Evolutionary conservation across 2,113 vertebrate genomes (phyloP).

Genomic region (Pipra filicauda): DNA sequence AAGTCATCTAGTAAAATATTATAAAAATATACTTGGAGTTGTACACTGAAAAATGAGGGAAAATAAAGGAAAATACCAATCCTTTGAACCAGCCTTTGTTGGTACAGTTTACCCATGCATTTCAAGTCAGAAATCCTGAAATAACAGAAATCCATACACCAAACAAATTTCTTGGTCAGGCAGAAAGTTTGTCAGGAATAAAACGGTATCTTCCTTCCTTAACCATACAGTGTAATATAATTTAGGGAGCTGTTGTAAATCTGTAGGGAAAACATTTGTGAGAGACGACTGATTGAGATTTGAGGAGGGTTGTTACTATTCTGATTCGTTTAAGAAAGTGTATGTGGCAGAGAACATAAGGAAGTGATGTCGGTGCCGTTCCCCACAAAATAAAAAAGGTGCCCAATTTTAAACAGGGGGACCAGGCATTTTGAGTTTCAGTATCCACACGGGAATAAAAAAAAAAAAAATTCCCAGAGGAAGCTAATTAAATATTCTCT

Average conservation of each 20-base stretch:
- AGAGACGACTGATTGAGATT: fast-evolving
- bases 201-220: neutral
- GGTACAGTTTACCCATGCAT: neutral
- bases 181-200: neutral
- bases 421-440: neutral
- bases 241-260: neutral
- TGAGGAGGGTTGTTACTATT: neutral
- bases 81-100: neutral
- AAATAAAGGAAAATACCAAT: neutral
- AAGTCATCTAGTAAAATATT: neutral
- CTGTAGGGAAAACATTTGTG: fast-evolving
- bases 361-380: neutral
- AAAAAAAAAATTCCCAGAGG: neutral
- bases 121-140: neutral
- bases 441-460: neutral
- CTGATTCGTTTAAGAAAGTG: neutral
- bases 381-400: neutral
- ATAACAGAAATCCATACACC: neutral
- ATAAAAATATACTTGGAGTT: neutral
- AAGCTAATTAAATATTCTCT: slow-evolving; percentile 22
- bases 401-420: fast-evolving
- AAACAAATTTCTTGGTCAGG: neutral
- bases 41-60: neutral
- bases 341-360: neutral
- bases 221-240: neutral